phyloP scores from a whole-genome alignment of 2,113 vertebrate genomes.

The Meles meles region DNA sequence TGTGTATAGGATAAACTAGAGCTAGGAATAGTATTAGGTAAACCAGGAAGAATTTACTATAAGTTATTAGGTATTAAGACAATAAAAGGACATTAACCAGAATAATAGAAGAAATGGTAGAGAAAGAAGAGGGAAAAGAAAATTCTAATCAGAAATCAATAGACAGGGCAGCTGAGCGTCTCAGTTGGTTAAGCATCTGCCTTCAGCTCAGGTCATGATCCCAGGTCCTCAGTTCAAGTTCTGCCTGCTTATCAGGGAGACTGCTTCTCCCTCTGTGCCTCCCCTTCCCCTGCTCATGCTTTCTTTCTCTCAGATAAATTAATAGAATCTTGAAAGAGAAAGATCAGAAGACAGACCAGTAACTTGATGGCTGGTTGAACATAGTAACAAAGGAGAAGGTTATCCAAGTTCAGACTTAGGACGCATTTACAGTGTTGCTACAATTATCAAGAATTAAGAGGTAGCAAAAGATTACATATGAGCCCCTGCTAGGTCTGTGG shows the following conservation, averaged over 20 bases:
- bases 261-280: not conserved
- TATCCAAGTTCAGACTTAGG: not conserved
- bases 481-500: not conserved
- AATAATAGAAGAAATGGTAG: not conserved
- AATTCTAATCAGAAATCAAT: not conserved
- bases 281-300: not conserved
- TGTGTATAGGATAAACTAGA: not conserved
- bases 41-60: not conserved
- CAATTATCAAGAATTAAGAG: not conserved
- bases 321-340: not conserved
- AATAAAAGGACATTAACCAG: not conserved
- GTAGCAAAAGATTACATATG: not conserved
- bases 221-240: no score
- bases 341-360: not conserved
- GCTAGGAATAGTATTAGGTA: not conserved
- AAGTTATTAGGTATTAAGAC: not conserved
- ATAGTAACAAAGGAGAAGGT: not conserved
- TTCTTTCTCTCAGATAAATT: not conserved
- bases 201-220: not conserved
- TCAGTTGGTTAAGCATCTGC: not conserved
- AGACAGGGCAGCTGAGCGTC: not conserved
- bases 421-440: not conserved
- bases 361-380: not conserved
- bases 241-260: no score
- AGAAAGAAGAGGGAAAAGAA: not conserved